Evolutionary conservation across 2,113 vertebrate species (phyloP).

Genomic region (Epinephelus fuscoguttatus): DNA sequence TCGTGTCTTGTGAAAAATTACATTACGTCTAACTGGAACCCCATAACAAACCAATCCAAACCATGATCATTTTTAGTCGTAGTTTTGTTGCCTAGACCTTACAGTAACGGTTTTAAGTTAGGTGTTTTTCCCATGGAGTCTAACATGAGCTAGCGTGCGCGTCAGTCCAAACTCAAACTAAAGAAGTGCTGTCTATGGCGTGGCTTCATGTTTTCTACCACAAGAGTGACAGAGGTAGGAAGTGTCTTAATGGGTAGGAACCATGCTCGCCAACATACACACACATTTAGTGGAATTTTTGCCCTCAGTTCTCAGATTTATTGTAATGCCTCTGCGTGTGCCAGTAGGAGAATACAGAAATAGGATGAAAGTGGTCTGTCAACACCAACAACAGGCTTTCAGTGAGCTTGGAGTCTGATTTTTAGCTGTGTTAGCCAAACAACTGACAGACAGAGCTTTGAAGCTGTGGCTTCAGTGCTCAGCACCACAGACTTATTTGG

Average conservation of each 20-base stretch:
- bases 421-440: constrained; percentile 29
- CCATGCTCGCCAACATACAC: constrained; percentile 1
- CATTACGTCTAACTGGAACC: too few species aligned
- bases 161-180: neutral
- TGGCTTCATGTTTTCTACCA: constrained; percentile 1
- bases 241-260: neutral
- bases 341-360: constrained; percentile 41
- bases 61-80: too few species aligned
- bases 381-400: constrained; percentile 54
- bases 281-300: constrained; percentile 6
- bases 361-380: constrained; percentile 60
- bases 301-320: constrained; percentile 7
- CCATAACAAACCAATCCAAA: too few species aligned
- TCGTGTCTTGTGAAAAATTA: too few species aligned
- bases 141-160: too few species aligned
- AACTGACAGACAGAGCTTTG: constrained; percentile 67
- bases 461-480: constrained; percentile 41
- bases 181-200: neutral
- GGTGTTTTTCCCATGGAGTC: too few species aligned
- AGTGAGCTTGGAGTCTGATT: constrained; percentile 33
- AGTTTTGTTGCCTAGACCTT: too few species aligned
- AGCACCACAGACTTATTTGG: constrained; percentile 3
- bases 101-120: too few species aligned
- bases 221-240: constrained; percentile 20
- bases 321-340: constrained; percentile 27